Conservation (phyloP, 1,140 invertebrate genomes). For the Drosophila nebulosa region DNA sequence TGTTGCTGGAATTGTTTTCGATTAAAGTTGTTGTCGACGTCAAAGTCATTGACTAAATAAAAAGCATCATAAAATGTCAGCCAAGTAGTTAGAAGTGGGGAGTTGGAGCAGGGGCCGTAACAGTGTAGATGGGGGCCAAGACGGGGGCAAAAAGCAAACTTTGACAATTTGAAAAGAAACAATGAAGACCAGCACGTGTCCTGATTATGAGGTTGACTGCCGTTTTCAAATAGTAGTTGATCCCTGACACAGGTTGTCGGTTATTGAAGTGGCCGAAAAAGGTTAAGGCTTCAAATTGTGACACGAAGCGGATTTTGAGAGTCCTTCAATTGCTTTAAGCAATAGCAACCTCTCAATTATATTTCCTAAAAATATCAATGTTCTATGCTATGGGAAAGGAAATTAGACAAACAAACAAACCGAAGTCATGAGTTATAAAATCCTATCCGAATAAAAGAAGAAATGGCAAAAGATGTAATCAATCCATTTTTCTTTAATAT, state of each 20-base stretch:
- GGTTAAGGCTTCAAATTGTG: slow-evolving; percentile 1
- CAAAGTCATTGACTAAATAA: slow-evolving; percentile 78
- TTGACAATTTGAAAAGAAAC: slow-evolving; percentile 68
- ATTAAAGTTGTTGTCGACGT: slow-evolving; percentile 73
- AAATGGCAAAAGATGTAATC: too few species aligned
- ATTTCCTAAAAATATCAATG: too few species aligned
- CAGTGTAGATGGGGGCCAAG: too few species aligned
- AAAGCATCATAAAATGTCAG: slow-evolving; percentile 66
- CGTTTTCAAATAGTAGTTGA: slow-evolving; percentile 25
- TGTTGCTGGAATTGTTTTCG: slow-evolving; percentile 55
- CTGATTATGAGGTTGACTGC: slow-evolving; percentile 57
- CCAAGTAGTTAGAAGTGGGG: slow-evolving; percentile 53
- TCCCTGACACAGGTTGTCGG: slow-evolving; percentile 4
- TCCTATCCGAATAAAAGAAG: too few species aligned
- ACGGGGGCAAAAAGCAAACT: slow-evolving; percentile 43
- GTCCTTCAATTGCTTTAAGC: slow-evolving; percentile 1
- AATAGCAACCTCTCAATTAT: too few species aligned
- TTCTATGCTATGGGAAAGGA: too few species aligned
- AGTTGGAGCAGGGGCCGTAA: not conserved
- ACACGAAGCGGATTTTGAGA: not conserved
- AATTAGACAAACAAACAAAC: too few species aligned
- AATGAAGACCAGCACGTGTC: slow-evolving; percentile 73
- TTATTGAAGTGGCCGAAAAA: not conserved
- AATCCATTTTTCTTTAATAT: too few species aligned
- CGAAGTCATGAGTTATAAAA: too few species aligned